Percentiles rank a stretch among this genome's conserved stretches.
Evolutionary conservation across 2,888 invertebrate genomes (phyloP).

Genomic region (Oscheius myriophilus): DNA sequence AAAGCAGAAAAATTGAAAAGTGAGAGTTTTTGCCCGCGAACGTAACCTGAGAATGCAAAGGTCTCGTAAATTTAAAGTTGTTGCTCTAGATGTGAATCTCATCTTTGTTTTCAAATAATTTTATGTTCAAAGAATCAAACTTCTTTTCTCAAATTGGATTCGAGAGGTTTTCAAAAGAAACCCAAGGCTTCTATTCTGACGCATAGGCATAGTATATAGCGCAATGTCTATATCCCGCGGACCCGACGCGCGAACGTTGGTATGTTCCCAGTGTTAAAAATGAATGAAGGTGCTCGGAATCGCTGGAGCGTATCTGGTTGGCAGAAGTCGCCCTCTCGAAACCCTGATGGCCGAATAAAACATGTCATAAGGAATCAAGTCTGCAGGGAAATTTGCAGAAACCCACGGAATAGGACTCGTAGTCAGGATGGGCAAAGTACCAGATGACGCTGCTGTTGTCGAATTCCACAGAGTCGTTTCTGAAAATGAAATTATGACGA

Average conservation of each 20-base stretch:
- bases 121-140: too few species aligned
- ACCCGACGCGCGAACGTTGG: too few species aligned
- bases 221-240: not conserved
- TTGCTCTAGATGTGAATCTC: too few species aligned
- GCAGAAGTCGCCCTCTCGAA: slow-evolving; percentile 12
- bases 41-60: too few species aligned
- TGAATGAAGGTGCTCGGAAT: not conserved
- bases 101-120: too few species aligned
- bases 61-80: too few species aligned
- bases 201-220: not conserved
- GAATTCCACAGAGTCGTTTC: not conserved
- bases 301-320: not conserved
- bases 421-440: slow-evolving; percentile 30
- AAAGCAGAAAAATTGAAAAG: too few species aligned
- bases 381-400: not conserved
- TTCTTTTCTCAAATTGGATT: too few species aligned
- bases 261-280: slow-evolving; percentile 1
- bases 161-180: not conserved
- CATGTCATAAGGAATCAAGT: slow-evolving; percentile 17
- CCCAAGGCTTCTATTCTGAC: not conserved
- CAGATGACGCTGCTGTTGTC: slow-evolving; percentile 19
- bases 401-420: slow-evolving; percentile 30
- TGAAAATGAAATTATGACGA: slow-evolving; percentile 2
- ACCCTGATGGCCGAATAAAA: slow-evolving; percentile 16
- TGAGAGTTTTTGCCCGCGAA: too few species aligned